Conservation (phyloP, 1,140 invertebrate species). For the Ostrea denselamellosa region DNA sequence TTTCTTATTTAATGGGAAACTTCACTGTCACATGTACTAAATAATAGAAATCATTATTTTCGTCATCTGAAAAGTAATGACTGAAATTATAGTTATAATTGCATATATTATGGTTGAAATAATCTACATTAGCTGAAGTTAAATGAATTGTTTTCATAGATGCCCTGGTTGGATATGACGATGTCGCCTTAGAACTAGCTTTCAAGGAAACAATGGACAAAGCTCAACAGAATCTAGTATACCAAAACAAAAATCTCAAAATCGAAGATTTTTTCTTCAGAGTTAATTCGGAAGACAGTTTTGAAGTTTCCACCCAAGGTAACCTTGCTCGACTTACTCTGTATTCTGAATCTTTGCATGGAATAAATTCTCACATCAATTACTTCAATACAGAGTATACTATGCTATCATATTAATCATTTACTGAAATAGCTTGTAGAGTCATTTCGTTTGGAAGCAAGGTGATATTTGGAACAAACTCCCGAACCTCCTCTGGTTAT, state of each 20-base stretch:
- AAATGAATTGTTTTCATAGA: neutral
- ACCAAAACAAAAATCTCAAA: slow-evolving; percentile 59
- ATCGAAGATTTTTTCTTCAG: slow-evolving; percentile 61
- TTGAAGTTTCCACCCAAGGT: slow-evolving; percentile 66
- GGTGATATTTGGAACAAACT: slow-evolving; percentile 95
- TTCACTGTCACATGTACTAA: too few relatives aligned
- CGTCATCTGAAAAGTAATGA: too few relatives aligned
- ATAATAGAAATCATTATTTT: too few relatives aligned
- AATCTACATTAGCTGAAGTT: too few relatives aligned
- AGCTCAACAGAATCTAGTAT: slow-evolving; percentile 57
- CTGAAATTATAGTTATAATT: too few relatives aligned
- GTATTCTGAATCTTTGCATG: neutral
- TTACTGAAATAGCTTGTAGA: slow-evolving; percentile 87
- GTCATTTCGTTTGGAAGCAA: slow-evolving; percentile 90
- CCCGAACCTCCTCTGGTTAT: slow-evolving; percentile 91
- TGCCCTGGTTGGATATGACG: neutral
- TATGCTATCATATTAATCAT: neutral
- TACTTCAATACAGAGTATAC: neutral
- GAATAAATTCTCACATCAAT: too few relatives aligned
- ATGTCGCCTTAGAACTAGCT: slow-evolving; percentile 51
- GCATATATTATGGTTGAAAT: too few relatives aligned
- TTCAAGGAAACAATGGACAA: slow-evolving; percentile 66
- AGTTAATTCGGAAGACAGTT: slow-evolving; percentile 69
- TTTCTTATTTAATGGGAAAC: too few relatives aligned
- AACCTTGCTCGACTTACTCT: neutral